Evolutionary conservation across 2,888 invertebrate species (phyloP).

Genomic region (Agrotis exclamationis): DNA sequence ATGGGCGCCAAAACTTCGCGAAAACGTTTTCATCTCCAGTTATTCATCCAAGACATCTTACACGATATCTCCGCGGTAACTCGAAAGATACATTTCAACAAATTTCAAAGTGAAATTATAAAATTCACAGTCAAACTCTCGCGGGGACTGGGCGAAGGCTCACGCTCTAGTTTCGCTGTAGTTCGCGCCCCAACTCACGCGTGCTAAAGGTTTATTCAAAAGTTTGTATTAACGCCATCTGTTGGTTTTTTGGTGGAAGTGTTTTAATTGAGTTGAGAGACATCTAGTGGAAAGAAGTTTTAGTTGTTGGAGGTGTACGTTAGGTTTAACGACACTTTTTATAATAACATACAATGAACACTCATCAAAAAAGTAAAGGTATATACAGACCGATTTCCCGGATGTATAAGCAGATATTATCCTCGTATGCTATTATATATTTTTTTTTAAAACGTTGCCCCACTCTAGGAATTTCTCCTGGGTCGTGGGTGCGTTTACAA

Average conservation of each 20-base stretch:
- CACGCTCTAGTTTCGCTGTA: conserved; percentile 49
- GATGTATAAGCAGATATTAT: too few species aligned
- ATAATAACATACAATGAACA: too few species aligned
- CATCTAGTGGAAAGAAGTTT: neutral
- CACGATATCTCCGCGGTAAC: conserved; percentile 52
- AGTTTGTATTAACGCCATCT: conserved; percentile 49
- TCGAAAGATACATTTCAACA: conserved; percentile 67
- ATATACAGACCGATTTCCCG: too few species aligned
- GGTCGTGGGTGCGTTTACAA: too few species aligned
- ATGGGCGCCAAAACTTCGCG: conserved; percentile 21
- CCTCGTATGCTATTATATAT: too few species aligned
- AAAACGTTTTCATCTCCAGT: conserved; percentile 30
- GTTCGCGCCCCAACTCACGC: conserved; percentile 52
- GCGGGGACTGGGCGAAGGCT: conserved; percentile 35
- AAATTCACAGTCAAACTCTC: conserved; percentile 66
- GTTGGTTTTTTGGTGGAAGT: neutral
- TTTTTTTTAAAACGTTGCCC: too few species aligned
- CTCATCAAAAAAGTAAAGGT: too few species aligned
- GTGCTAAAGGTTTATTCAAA: conserved; percentile 25
- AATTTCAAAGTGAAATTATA: conserved; percentile 70
- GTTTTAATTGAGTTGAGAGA: neutral
- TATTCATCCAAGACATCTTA: conserved; percentile 51
- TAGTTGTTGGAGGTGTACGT: neutral
- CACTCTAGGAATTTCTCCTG: too few species aligned
- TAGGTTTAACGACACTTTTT: neutral